Evolutionary conservation across 1,140 invertebrate genomes (phyloP).

Genomic region (Drusus annulatus): DNA sequence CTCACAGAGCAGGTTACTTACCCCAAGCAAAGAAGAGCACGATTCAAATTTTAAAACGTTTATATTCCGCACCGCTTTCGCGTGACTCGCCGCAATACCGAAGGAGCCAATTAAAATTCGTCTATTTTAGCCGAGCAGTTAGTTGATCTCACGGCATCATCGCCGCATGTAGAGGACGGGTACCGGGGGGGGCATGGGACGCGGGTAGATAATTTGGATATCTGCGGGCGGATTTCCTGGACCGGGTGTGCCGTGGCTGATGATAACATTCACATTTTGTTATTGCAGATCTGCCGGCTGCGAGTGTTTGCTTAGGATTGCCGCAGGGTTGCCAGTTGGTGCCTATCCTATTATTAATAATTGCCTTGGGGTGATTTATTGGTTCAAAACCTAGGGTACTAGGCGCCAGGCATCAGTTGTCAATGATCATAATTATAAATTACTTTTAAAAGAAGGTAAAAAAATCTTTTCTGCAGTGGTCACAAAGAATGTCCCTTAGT

Average conservation of each 20-base stretch:
- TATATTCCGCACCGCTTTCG: not conserved
- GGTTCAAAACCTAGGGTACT: too few species aligned
- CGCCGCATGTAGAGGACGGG: not conserved
- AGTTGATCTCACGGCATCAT: conserved; percentile 6
- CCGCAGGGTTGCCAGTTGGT: conserved; percentile 1
- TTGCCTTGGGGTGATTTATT: too few species aligned
- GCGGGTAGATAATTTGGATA: conserved; percentile 12
- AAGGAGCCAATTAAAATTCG: conserved; percentile 1
- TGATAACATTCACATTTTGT: conserved; percentile 13
- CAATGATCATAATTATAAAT: too few species aligned
- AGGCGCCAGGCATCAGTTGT: too few species aligned
- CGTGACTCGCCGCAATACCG: not conserved
- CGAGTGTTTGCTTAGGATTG: conserved; percentile 34
- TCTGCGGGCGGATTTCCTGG: conserved; percentile 30
- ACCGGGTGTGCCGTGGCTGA: not conserved
- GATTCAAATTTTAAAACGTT: too few species aligned
- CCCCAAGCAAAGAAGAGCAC: too few species aligned
- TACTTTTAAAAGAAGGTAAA: too few species aligned
- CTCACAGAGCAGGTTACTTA: too few species aligned
- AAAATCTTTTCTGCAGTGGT: too few species aligned
- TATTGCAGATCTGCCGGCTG: not conserved
- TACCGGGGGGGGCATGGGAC: not conserved
- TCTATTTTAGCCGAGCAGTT: not conserved
- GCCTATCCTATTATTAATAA: too few species aligned
- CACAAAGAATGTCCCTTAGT: too few species aligned